These are phyloP conservation scores for Leucania comma DNA, from an alignment of 2,888 invertebrate genomes.

Conservation along the genomic window DNA sequence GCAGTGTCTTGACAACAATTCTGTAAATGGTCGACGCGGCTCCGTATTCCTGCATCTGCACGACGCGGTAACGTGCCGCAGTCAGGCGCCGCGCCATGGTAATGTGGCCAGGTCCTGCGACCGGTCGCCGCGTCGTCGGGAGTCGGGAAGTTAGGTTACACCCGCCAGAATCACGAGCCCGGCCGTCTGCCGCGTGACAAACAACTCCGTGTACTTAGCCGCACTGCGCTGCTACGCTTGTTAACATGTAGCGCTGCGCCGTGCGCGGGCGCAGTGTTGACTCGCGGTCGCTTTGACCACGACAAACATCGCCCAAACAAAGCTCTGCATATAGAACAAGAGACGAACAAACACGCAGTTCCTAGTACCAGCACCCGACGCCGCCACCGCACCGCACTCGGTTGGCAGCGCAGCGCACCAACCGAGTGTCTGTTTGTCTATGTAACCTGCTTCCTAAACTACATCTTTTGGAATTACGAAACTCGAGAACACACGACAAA, in stretches of 20 bases:
- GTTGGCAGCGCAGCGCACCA: slow-evolving; percentile 29
- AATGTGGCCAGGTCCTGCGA: too few relatives aligned
- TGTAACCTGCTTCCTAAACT: slow-evolving; percentile 6
- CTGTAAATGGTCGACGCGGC: too few relatives aligned
- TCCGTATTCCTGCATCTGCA: too few relatives aligned
- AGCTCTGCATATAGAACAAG: slow-evolving; percentile 71
- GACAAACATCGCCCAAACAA: slow-evolving; percentile 69
- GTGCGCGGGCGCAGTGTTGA: slow-evolving; percentile 45
- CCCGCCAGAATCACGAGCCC: slow-evolving; percentile 7
- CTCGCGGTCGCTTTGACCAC: slow-evolving; percentile 62
- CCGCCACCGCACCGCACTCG: slow-evolving; percentile 17
- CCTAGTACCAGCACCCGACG: slow-evolving; percentile 51
- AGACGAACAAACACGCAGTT: slow-evolving; percentile 67
- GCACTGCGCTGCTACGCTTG: slow-evolving; percentile 16
- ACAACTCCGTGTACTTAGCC: slow-evolving; percentile 27
- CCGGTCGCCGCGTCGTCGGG: too few relatives aligned
- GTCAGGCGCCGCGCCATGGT: too few relatives aligned
- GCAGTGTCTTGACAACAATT: too few relatives aligned
- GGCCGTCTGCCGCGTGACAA: slow-evolving; percentile 31
- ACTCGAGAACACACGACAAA: neutral
- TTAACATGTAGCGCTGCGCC: slow-evolving; percentile 21
- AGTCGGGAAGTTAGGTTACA: slow-evolving; percentile 19
- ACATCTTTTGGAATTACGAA: slow-evolving; percentile 12
- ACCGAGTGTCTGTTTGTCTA: slow-evolving; percentile 25
- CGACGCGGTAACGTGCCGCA: too few relatives aligned